Evolutionary conservation across 2,888 invertebrate genomes (phyloP).

Genomic region (Microchrysa polita): DNA sequence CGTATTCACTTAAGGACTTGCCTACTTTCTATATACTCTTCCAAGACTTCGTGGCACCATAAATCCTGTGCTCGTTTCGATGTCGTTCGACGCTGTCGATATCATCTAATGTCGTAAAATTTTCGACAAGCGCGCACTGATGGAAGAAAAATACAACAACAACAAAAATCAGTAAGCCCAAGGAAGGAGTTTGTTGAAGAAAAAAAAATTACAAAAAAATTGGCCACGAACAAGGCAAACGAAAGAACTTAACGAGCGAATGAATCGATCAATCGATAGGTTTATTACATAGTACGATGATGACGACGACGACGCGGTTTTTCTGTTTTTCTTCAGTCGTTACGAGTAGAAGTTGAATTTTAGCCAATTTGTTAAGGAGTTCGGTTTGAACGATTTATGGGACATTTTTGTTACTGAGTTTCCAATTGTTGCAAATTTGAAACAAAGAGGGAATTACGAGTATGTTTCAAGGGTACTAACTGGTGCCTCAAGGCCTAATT

Average conservation of each 20-base stretch:
- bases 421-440: no score
- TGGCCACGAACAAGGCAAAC: not conserved
- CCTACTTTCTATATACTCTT: no score
- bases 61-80: conserved; percentile 16
- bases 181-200: no score
- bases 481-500: no score
- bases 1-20: conserved; percentile 35
- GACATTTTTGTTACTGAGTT: no score
- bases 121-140: not conserved
- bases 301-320: not conserved
- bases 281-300: conserved; percentile 1
- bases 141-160: no score
- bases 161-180: no score
- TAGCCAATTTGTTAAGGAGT: not conserved
- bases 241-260: conserved; percentile 14
- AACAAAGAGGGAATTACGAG: no score
- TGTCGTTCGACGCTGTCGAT: conserved; percentile 4
- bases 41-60: conserved; percentile 36
- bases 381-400: no score
- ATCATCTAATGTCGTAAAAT: conserved; percentile 27
- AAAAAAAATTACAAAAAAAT: no score
- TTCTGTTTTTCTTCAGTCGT: no score
- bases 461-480: no score
- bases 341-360: not conserved
- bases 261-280: conserved; percentile 33